phyloP scores from a whole-genome alignment of 2,113 vertebrate genomes.

The Sorex araneus region DNA sequence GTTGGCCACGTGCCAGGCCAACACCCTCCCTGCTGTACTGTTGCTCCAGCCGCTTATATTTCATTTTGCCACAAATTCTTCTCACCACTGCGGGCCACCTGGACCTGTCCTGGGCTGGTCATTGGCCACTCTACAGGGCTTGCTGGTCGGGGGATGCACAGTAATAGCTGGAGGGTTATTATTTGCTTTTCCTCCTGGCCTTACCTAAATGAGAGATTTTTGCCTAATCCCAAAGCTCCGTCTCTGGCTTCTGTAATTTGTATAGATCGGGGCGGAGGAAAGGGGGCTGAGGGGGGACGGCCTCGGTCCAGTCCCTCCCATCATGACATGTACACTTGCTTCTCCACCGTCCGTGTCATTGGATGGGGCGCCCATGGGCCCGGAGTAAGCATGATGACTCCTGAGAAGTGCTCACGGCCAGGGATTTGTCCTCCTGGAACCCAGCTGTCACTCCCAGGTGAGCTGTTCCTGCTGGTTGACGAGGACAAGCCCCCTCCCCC shows the following conservation, averaged over 20 bases:
- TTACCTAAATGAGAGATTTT: neutral
- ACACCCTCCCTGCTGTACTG: too few species aligned
- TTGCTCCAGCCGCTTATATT: too few species aligned
- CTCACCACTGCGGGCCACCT: too few species aligned
- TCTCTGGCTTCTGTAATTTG: conserved; percentile 38
- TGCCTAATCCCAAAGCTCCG: conserved; percentile 19
- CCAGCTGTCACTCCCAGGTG: neutral
- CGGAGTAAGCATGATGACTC: neutral
- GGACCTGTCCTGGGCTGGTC: too few species aligned
- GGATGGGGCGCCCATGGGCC: neutral
- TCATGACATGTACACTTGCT: neutral
- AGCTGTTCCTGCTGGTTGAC: neutral
- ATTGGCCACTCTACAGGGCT: too few species aligned
- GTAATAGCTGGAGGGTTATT: conserved; percentile 3
- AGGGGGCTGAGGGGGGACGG: neutral
- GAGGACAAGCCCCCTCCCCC: neutral
- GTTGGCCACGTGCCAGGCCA: too few species aligned
- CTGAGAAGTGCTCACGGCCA: neutral
- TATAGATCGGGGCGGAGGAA: neutral
- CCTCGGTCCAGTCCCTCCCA: neutral
- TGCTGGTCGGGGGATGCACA: neutral
- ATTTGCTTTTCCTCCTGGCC: neutral
- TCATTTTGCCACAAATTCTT: too few species aligned
- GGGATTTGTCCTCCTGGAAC: neutral
- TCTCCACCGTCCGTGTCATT: neutral